Evolutionary conservation across 2,797 vertebrate genomes (phyloP), one percentile per base, ranked within the genome.

Genomic region (Rhinoraja longicauda): DNA sequence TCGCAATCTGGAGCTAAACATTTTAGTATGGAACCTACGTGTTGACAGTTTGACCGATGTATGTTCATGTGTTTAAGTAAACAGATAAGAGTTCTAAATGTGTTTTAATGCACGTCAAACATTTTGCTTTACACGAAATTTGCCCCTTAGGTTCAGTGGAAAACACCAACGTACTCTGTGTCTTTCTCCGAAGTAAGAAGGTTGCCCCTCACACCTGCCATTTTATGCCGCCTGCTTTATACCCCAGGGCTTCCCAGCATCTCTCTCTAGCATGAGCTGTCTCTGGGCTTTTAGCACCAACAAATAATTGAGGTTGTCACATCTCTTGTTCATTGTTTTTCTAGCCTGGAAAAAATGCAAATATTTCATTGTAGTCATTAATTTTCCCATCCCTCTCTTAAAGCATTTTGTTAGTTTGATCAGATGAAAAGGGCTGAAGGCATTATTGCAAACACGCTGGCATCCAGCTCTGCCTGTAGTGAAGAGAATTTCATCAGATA

Each of bases 231-330:
- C 97, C 95, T 96, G 96, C 96, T 98, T 98, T 98, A 98, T 98
- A 98, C 97, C 96, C 95, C 94, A 95, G 96, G 96, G 97, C 96
- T 96, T 96, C 96, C 97, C 96, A 96, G 96, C 94, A 95, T 96
- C 96, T 95, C 95, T 97, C 96, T 98, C 95, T 97, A 97, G 97
- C 97, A 97, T 97, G 97, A 97, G 97, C 97, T 98, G 98, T 97
- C 98, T 98, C 95, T 1, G 95, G 94, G 96, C 97, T 97, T 97
- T 98, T 98, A 98, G 96, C 97, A 97, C 96, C 96, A 98, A 97
- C 98, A 98, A 98, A 98, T 99, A 99, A 99, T 99, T 97, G 98
- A 98, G 97, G 97, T 98, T 99, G 98, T 99, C 98, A 99, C 97
- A 97, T 97, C 97, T 97, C 98, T 98, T 98, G 97, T 98, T 98